Evolutionary conservation across 35 echinoderm and acorn worm genomes (phyloP).

Genomic region (Ophioderma brevispina): DNA sequence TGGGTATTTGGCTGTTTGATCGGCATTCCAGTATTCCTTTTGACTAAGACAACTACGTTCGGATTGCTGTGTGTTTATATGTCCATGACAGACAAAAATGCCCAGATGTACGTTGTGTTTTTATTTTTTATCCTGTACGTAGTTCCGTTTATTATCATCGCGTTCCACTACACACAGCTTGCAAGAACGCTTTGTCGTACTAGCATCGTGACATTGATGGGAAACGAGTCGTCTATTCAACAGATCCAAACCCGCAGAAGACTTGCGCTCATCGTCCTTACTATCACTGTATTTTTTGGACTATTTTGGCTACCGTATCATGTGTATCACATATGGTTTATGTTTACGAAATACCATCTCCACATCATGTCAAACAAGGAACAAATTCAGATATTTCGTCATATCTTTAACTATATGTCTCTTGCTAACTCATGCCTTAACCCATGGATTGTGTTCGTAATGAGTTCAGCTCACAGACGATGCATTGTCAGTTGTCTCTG

Average conservation of each 20-base stretch:
- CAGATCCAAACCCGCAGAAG: slow-evolving; percentile 68
- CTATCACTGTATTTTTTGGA: slow-evolving; percentile 72
- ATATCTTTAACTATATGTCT: not conserved
- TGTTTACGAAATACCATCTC: not conserved
- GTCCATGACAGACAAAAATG: not conserved
- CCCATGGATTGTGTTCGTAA: slow-evolving; percentile 69
- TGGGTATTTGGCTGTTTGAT: not conserved
- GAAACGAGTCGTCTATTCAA: not conserved
- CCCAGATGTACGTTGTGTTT: not conserved
- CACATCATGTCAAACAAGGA: not conserved
- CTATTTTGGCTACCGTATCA: slow-evolving; percentile 91
- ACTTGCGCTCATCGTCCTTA: slow-evolving; percentile 67
- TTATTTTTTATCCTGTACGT: not conserved
- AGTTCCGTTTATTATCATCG: not conserved
- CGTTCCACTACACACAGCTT: not conserved
- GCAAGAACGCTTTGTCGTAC: not conserved
- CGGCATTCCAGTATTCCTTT: not conserved
- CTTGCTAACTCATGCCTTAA: slow-evolving; percentile 43
- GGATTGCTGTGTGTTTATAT: not conserved
- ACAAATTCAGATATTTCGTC: not conserved
- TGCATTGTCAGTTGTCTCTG: no score
- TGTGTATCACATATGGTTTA: slow-evolving; percentile 46
- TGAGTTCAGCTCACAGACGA: slow-evolving; percentile 84
- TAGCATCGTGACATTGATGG: not conserved
- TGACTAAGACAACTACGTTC: not conserved